Evolutionary conservation across 2,797 vertebrate species (phyloP), one percentile per base, ranked within the genome.

Genomic region (Cheirogaleus major): DNA sequence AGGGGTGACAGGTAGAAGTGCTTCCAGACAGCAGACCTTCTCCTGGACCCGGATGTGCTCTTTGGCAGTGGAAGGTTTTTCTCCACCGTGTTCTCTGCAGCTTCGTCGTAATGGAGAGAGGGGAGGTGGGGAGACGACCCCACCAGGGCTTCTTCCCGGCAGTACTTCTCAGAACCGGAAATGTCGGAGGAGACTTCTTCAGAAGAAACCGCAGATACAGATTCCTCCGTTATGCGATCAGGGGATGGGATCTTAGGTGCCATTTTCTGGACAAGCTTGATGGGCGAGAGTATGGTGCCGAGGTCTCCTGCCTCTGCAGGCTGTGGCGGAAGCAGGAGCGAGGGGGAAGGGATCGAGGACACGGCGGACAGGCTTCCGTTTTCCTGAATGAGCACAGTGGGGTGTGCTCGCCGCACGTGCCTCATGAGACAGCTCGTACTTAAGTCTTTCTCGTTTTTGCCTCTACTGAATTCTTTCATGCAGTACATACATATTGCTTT

Each of bases 401-500:
- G 99, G 97, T 99, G 99, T 96, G 99, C 99, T 98, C 99, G 99
- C 97, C 99, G 98, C 92, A 99, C 99, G 4, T 99, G 99, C 96
- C 99, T 99, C 99, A 99, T 99, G 91, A 99, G 99, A 97, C 99
- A 99, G 97, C 99, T 99, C n/a, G 99, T 99, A 96, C 99, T 99
- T 95, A 99, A 98, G 98, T 99, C 99, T 98, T 99, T 99, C 98
- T 99, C 99, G n/a, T 99, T 99, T 98, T 99, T 99, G 48, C 99
- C 99, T 48, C 99, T 98, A 96, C 99, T 99, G 95, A 99, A 99
- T 98, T 99, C 99, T 99, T 99, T 99, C 99, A 99, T 99, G 98
- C 99, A 99, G 99, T 99, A 99, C 98, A 99, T 99, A 98, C 99
- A 99, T 98, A 99, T 99, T 97, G 99, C 99, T 99, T 99, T 99